These are phyloP conservation scores for Ypsolopha sequella DNA, from an alignment of 2,888 invertebrate species.

Conservation along the genomic window DNA sequence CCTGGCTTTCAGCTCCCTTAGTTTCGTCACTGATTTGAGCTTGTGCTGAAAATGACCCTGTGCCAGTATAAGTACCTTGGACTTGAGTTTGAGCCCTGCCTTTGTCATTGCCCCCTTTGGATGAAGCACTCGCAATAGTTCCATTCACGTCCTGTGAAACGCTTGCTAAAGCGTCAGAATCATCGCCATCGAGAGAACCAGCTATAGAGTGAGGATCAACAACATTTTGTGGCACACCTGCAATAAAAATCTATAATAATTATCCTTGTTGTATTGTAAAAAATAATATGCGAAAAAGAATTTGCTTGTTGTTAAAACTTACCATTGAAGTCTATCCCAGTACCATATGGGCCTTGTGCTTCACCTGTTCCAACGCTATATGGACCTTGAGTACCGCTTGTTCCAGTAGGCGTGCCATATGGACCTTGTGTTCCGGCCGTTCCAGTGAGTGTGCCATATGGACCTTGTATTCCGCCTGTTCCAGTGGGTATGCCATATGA, in stretches of 20 bases:
- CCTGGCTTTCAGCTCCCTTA: slow-evolving; percentile 78
- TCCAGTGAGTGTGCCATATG: no score
- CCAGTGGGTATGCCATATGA: no score
- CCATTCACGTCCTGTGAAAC: slow-evolving; percentile 70
- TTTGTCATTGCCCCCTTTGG: slow-evolving; percentile 81
- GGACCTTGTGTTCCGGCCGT: no score
- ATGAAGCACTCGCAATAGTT: slow-evolving; percentile 81
- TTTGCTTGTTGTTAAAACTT: no score
- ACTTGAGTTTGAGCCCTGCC: slow-evolving; percentile 87
- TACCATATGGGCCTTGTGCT: not conserved
- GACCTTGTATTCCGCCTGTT: no score
- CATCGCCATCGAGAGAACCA: slow-evolving; percentile 68
- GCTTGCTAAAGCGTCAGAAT: slow-evolving; percentile 80
- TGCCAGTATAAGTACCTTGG: slow-evolving; percentile 81
- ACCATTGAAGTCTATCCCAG: not conserved
- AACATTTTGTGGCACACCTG: slow-evolving; percentile 49
- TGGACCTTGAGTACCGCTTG: slow-evolving; percentile 1
- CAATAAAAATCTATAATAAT: slow-evolving; percentile 12
- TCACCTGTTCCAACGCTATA: not conserved
- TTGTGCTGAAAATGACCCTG: slow-evolving; percentile 85
- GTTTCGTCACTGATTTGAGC: slow-evolving; percentile 83
- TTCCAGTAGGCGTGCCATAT: not conserved
- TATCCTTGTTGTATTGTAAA: no score
- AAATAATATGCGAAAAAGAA: no score
- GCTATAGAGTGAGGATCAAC: slow-evolving; percentile 42